Evolutionary conservation across 2,113 vertebrate genomes (phyloP), one percentile per base, ranked within the genome.

Genomic region (Polypterus bichir): DNA sequence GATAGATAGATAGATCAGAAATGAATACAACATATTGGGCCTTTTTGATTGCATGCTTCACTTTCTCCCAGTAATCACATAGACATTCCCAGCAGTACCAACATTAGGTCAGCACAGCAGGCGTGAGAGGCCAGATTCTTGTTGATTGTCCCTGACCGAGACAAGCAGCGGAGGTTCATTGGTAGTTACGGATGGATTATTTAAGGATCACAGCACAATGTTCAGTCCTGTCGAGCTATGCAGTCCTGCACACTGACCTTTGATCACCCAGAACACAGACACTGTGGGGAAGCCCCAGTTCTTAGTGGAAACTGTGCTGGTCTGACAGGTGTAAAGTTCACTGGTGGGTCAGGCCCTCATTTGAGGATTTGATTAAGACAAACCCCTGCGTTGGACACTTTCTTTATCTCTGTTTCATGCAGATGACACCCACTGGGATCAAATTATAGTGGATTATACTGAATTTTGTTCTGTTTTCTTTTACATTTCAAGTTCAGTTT

Each of bases 311-410:
- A 44, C 49, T n/a, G 46, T 45, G 56, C 46, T 7, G 10, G 11
- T 47, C 44, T 48, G 65, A 66, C 61, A 59, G 65, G 56, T 62
- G 61, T 59, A 62, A 55, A 53, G 60, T 59, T 55, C 51, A 55
- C 5, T 10, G 7, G 49, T 4, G 3, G 61, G 61, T 62, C 49
- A 7, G 27, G 46, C 7, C 57, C 44, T 6, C 44, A 47, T 59
- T 54, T 54, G 55, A 7, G 4, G 9, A 49, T 47, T 8, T n/a
- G 56, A 45, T 45, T 58, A 58, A 45, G 44, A 58, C 7, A 27
- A n/a, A 46, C 58, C 56, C 48, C 11, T 46, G 44, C 9, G 11
- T 46, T 27, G 44, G 5, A 57, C n/a, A 45, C 27, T 27, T 45
- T 27, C 11, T 58, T 58, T 45, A 58, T 7, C 56, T 58, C 56